Percentiles rank a stretch among this genome's conserved stretches.
Conservation (phyloP, 2,797 vertebrate species). For the Masticophis lateralis region DNA sequence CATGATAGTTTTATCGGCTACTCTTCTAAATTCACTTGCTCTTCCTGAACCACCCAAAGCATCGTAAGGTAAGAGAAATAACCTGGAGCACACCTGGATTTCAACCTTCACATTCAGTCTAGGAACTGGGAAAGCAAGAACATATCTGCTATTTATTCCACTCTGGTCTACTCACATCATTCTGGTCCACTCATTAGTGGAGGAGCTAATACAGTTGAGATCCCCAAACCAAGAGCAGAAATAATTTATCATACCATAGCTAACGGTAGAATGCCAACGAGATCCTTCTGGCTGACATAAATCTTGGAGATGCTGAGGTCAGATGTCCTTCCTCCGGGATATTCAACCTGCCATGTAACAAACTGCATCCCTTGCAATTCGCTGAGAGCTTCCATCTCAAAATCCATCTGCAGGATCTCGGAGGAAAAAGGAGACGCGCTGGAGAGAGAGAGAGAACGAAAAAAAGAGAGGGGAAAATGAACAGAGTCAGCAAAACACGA, state of each 20-base stretch:
- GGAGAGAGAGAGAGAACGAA: conserved; percentile 16
- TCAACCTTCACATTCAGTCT: background rate
- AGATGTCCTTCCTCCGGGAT: conserved; percentile 71
- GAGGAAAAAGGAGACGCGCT: conserved; percentile 59
- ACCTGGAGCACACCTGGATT: background rate
- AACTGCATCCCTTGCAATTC: conserved; percentile 83
- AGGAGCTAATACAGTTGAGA: background rate
- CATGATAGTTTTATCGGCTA: background rate
- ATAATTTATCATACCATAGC: conserved; percentile 86
- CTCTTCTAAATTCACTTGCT: background rate
- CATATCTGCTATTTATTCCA: background rate
- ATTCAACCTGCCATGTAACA: conserved; percentile 89
- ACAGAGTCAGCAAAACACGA: background rate
- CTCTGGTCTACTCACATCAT: background rate
- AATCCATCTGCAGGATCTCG: conserved; percentile 91
- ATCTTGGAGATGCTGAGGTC: conserved; percentile 87
- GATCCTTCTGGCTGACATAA: conserved; percentile 85
- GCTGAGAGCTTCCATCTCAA: conserved; percentile 83
- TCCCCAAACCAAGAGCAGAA: accelerated
- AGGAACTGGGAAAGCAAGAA: background rate
- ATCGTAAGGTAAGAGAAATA: background rate
- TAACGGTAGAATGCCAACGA: conserved; percentile 85
- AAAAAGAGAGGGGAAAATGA: background rate
- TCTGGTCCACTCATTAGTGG: too few species aligned
- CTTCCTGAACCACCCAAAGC: background rate